Base-by-base conservation (phyloP, 2,888 invertebrate genomes). In the Phaedon cochleariae region DNA sequence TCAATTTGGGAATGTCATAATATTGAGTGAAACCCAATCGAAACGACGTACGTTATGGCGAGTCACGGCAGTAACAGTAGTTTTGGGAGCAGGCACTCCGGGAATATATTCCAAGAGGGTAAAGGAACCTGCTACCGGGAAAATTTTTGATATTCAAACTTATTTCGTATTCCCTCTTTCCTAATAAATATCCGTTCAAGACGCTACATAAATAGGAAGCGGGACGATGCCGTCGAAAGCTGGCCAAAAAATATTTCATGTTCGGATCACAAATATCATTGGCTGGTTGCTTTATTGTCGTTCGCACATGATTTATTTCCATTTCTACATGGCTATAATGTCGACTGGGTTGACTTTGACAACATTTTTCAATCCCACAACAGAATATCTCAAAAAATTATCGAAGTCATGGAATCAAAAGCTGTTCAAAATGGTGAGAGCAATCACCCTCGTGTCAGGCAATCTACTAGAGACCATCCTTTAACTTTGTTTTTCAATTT, bases 11-110 rank as follows among this genome's bases (percentile, higher is more conserved):
- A 15, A 55, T 17, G 41, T 55, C 54, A 54, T 34, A 34, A 9
- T 22, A 21, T 15, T 55, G 37, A 41, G 54, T 37, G 12, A 54
- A 34, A 54, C 15, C 29, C 21, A 26, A 41, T 41, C 41, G 55
- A 22, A 41, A 22, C 20, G 41, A 45, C 55, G 55, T 55, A 21
- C 17, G 22, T 52, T 52, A 52, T 22, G 22, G 12, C 34, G 41
- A 55, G 55, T 55, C 41, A 37, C 37, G 22, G 55, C 55, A 54
- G 55, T 55, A 22, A 55, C 41, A 55, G 55, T 55, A 41, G 46
- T 37, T 41, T 55, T 37, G 37, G 55, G 22, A 41, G 21, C 22
- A 20, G 41, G 22, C 20, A 55, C 41, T 55, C 21, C 55, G 20
- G 22, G 34, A 41, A 55, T 55, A 55, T 41, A 55, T 55, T 55